Conservation (phyloP, 2,888 invertebrate species). For the Helleia helle region DNA sequence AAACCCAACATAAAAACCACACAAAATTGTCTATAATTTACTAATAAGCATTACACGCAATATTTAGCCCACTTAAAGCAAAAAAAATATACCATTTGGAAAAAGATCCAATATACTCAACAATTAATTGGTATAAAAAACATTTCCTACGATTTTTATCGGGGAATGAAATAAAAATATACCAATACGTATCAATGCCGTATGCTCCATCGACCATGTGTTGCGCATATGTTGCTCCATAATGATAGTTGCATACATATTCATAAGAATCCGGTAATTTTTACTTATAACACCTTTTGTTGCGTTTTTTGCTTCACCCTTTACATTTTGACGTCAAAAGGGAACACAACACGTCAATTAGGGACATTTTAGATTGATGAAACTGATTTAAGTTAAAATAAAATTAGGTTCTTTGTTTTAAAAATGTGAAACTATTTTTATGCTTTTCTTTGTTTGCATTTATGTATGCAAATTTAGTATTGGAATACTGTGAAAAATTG, state of each 20-base stretch:
- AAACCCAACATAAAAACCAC: too few species aligned
- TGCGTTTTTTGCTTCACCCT: constrained; percentile 42
- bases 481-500: too few species aligned
- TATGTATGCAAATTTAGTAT: too few species aligned
- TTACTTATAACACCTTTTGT: constrained; percentile 50
- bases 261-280: constrained; percentile 52
- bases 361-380: constrained; percentile 32
- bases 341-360: constrained; percentile 54
- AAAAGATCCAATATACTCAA: constrained; percentile 10
- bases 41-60: constrained; percentile 7
- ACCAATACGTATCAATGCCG: constrained; percentile 43
- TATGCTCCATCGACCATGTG: constrained; percentile 58
- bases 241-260: constrained; percentile 42
- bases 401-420: too few species aligned
- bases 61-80: constrained; percentile 10
- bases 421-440: too few species aligned
- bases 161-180: constrained; percentile 33
- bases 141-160: constrained; percentile 37
- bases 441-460: too few species aligned
- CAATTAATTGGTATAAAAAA: constrained; percentile 35
- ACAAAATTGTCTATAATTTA: neutral
- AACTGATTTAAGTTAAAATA: too few species aligned
- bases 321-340: constrained; percentile 38
- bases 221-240: constrained; percentile 46
- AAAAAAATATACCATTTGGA: constrained; percentile 5